Evolutionary conservation across 2,113 vertebrate genomes (phyloP), one percentile per base, ranked within the genome.

Genomic region (Embiotoca jacksoni): DNA sequence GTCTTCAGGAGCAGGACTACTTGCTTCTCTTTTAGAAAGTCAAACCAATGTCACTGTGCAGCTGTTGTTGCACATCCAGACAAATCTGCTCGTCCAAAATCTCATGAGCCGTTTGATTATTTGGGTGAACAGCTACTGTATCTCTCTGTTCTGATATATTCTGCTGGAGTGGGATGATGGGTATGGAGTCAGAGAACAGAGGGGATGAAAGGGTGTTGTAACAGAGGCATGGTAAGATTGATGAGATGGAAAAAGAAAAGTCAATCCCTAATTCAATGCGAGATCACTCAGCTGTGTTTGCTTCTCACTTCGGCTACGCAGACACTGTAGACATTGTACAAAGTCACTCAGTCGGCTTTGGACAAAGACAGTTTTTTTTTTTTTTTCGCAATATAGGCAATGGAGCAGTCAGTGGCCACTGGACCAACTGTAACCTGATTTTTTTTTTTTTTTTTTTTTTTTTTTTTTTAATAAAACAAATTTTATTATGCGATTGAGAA

Each of bases 241-340:
- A 86, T 74, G 79, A 77, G 53, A 80, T 54, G 55, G 53, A 71
- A 64, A 80, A 37, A 47, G 58, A 74, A 30, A 82, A 78, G 69
- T 74, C 64, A 33, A 57, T 54, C 71, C 56, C 37, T 47, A 52
- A 82, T 14, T 78, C 47, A 78, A 72, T 1, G 68, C 47, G 32
- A 35, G 60, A 88, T 72, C 76, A 80, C 36, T 80, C 64, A 54
- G 57, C 65, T 39, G 10, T 58, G 75, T 86, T 84, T 83, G 62
- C 49, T 44, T 81, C 55, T 72, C 53, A 61, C 15, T 52, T 82
- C 52, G 57, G 55, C 31, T 75, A 46, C 11, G 3, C 6, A 0
- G 55, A 59, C 63, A 53, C 33, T 63, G 58, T 37, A 44, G 56
- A 71, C 6, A 55, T n/a, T 62, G 60, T 35, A 58, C 57, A 78